These are phyloP conservation scores for Beaufortia kweichowensis DNA, from an alignment of 2,113 vertebrate genomes.

Conservation along the genomic window DNA sequence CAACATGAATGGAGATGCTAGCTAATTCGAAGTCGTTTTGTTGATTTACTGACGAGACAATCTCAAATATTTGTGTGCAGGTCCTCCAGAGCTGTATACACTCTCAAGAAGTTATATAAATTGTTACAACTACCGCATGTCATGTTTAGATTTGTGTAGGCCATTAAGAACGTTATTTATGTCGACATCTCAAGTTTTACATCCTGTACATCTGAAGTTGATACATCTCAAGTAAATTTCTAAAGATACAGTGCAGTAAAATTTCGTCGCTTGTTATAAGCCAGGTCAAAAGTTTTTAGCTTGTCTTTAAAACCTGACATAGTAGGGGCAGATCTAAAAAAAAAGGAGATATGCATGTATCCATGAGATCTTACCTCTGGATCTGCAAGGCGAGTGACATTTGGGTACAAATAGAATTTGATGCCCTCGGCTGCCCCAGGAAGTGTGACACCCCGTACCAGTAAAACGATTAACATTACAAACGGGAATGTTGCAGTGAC, in stretches of 20 bases:
- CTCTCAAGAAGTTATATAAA: slow-evolving; percentile 5
- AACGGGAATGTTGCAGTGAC: slow-evolving; percentile 97
- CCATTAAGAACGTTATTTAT: slow-evolving; percentile 8
- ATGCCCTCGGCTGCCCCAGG: slow-evolving; percentile 91
- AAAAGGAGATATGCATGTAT: neutral
- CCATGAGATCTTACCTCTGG: slow-evolving; percentile 82
- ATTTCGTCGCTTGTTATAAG: too few species aligned
- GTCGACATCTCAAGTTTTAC: slow-evolving; percentile 1
- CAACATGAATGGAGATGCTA: neutral
- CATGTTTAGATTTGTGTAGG: slow-evolving; percentile 36
- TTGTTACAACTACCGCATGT: slow-evolving; percentile 15
- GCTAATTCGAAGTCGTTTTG: neutral
- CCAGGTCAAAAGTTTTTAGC: too few species aligned
- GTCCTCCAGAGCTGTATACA: slow-evolving; percentile 25
- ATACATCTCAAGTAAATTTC: too few species aligned
- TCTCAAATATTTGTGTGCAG: slow-evolving; percentile 25
- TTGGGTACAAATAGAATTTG: slow-evolving; percentile 96
- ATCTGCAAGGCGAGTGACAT: slow-evolving; percentile 87
- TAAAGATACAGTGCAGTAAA: too few species aligned
- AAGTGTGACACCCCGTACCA: slow-evolving; percentile 93
- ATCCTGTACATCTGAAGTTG: neutral
- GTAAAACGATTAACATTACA: slow-evolving; percentile 90
- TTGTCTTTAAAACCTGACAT: too few species aligned
- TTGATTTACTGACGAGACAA: neutral
- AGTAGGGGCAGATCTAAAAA: too few species aligned